Conservation (phyloP, 2,113 vertebrate species). For the Cyphomyrus discorhynchus region DNA sequence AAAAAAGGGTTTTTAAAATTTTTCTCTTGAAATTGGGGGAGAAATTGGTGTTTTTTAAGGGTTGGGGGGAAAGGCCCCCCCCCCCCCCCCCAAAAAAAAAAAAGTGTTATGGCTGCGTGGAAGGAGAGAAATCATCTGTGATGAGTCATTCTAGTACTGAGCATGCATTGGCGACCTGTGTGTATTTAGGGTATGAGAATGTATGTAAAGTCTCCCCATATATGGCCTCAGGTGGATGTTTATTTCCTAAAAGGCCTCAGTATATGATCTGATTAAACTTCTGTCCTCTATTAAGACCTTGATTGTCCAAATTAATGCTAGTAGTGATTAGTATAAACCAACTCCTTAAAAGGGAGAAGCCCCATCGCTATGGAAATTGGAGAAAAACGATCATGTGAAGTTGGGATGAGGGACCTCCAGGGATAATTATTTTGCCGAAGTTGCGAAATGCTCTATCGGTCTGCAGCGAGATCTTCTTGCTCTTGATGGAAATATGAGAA, state of each 20-base stretch:
- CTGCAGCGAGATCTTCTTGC: not conserved
- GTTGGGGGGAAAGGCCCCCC: too few relatives aligned
- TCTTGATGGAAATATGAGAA: not conserved
- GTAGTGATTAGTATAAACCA: not conserved
- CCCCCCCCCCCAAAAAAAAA: too few relatives aligned
- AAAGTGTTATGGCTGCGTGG: not conserved
- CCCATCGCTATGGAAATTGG: not conserved
- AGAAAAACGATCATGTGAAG: not conserved
- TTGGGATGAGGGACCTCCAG: not conserved
- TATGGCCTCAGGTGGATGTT: not conserved
- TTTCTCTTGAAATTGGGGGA: too few relatives aligned
- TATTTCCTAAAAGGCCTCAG: not conserved
- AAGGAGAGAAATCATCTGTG: not conserved
- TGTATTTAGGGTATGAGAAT: not conserved
- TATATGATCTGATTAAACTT: not conserved
- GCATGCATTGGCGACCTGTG: not conserved
- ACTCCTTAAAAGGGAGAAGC: not conserved
- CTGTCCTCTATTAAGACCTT: not conserved
- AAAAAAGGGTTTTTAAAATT: too few relatives aligned
- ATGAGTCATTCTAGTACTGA: not conserved
- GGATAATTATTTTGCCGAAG: not conserved
- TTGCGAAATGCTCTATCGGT: not conserved
- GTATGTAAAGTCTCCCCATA: not conserved
- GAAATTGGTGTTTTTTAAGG: too few relatives aligned
- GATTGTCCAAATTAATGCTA: not conserved